Conservation (phyloP, 2,888 invertebrate species). For the Latrodectus elegans region DNA sequence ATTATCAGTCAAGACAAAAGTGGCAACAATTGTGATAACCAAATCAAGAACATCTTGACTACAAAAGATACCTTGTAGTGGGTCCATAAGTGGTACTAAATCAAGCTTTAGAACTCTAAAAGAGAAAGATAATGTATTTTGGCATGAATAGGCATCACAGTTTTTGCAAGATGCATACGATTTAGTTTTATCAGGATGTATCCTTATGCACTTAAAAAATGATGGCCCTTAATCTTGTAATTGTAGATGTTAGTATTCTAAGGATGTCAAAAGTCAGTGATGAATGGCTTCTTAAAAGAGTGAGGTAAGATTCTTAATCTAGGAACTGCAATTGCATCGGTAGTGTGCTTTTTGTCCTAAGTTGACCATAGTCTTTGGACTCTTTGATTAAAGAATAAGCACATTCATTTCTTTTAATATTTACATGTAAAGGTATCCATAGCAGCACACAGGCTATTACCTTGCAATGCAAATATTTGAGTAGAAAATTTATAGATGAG, state of each 20-base stretch:
- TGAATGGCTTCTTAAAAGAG: background rate
- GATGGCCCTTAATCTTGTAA: background rate
- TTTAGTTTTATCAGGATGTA: no score
- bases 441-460: background rate
- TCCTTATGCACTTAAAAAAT: background rate
- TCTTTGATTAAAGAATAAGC: background rate
- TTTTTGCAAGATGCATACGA: no score
- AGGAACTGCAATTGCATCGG: background rate
- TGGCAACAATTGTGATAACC: background rate
- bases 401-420: background rate
- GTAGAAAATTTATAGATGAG: no score
- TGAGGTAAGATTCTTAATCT: no score
- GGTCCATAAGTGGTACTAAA: no score
- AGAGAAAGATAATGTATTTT: background rate
- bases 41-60: background rate
- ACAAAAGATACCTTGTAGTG: background rate
- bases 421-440: background rate
- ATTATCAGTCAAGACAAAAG: background rate
- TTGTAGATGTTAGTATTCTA: background rate
- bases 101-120: background rate
- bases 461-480: background rate
- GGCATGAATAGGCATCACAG: no score
- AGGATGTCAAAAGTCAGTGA: background rate
- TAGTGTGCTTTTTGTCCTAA: background rate
- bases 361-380: background rate